Evolutionary conservation across 2,797 vertebrate species (phyloP).

Genomic region (Psittacula derbiana): DNA sequence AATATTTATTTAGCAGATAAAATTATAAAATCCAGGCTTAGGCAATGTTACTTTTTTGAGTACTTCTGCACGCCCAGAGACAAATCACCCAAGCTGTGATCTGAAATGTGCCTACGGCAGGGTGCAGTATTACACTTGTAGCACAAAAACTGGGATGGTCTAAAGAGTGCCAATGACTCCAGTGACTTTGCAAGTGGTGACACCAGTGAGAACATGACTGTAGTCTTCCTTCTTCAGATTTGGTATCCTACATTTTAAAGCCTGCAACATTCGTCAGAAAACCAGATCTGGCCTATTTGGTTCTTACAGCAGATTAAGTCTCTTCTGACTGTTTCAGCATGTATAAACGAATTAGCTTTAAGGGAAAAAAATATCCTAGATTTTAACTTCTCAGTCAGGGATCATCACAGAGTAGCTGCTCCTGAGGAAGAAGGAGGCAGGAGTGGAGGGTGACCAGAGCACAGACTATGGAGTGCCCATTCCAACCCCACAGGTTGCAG

Average conservation of each 20-base stretch:
- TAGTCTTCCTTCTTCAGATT: background rate
- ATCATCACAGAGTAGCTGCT: background rate
- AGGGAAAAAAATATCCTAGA: background rate
- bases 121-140: background rate
- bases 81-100: background rate
- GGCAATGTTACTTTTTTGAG: background rate
- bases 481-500: rapidly evolving
- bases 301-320: background rate
- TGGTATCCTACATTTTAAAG: rapidly evolving
- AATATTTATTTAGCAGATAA: background rate
- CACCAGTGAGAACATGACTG: background rate
- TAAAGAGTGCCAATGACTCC: background rate
- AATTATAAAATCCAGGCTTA: background rate
- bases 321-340: background rate
- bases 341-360: background rate
- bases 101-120: background rate
- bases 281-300: background rate
- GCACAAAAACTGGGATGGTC: background rate
- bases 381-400: background rate
- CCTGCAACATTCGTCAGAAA: background rate
- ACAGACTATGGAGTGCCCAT: rapidly evolving
- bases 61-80: background rate
- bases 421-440: background rate
- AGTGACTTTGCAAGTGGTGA: background rate
- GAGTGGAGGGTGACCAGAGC: background rate